A percentile compares a stretch with the other conserved stretches of the same genome.
Conservation (phyloP, 2,888 invertebrate genomes). For the Amiota mariae region DNA sequence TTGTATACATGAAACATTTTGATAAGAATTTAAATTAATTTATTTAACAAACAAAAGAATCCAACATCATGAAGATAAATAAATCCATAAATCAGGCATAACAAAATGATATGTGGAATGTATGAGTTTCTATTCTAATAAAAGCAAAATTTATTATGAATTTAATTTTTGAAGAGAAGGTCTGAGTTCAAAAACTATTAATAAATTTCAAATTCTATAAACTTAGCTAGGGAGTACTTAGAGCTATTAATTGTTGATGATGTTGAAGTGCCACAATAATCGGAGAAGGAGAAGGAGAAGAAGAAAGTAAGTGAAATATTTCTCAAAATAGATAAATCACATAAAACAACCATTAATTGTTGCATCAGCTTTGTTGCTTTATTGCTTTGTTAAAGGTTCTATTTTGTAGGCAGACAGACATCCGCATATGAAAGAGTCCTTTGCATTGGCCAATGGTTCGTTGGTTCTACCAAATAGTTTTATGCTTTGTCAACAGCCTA, state of each 20-base stretch:
- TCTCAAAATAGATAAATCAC: slow-evolving; percentile 63
- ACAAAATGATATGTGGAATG: neutral
- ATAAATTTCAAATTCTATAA: slow-evolving; percentile 12
- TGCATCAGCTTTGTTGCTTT: slow-evolving; percentile 64
- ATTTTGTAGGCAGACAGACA: no score
- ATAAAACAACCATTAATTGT: slow-evolving; percentile 63
- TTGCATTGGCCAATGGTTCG: no score
- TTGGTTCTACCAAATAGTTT: slow-evolving; percentile 24
- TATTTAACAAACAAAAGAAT: slow-evolving; percentile 49
- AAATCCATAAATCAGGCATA: slow-evolving; percentile 8
- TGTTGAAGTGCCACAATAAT: no score
- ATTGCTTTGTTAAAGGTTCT: slow-evolving; percentile 8
- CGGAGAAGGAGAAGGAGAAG: neutral
- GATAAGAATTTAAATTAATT: slow-evolving; percentile 54
- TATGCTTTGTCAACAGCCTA: slow-evolving; percentile 29
- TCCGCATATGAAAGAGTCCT: no score
- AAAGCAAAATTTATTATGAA: slow-evolving; percentile 17
- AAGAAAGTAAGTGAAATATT: slow-evolving; percentile 51
- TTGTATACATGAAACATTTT: slow-evolving; percentile 1
- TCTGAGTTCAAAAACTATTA: neutral
- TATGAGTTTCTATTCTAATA: no score
- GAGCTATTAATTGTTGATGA: neutral
- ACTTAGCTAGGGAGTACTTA: neutral
- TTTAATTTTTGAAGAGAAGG: no score
- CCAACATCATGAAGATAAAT: neutral